These are phyloP conservation scores for Pollimyrus isidori DNA, from an alignment of 2,113 vertebrate species.

Conservation along the genomic window DNA sequence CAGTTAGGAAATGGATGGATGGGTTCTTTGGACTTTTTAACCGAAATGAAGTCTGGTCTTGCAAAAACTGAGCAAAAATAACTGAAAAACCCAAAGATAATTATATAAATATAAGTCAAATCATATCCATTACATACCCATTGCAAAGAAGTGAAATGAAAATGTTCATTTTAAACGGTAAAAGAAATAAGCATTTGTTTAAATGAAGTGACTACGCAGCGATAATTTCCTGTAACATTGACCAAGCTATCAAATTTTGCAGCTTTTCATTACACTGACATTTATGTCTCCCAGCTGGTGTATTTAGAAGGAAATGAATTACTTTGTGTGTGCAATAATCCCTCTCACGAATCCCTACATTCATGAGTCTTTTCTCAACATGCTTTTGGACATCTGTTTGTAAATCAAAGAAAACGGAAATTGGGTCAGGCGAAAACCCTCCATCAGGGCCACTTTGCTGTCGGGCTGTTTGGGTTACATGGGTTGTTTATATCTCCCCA, in stretches of 20 bases:
- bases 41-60: neutral
- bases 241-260: neutral
- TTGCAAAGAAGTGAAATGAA: neutral
- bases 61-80: neutral
- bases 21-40: neutral
- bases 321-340: neutral
- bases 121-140: neutral
- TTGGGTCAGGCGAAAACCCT: neutral
- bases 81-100: neutral
- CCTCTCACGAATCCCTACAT: neutral
- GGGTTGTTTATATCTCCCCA: neutral
- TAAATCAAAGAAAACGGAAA: neutral
- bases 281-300: neutral
- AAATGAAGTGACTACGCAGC: neutral
- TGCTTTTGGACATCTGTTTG: neutral
- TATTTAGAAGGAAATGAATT: neutral
- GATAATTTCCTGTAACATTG: neutral
- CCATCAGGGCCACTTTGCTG: neutral
- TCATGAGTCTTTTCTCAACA: neutral
- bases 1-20: neutral
- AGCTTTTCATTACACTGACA: neutral
- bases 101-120: neutral
- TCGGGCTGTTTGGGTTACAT: neutral
- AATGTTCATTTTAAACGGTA: neutral
- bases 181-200: neutral